Evolutionary conservation across 53 echinoderm and acorn worm genomes (phyloP).

Genomic region (Stichopus horrens): DNA sequence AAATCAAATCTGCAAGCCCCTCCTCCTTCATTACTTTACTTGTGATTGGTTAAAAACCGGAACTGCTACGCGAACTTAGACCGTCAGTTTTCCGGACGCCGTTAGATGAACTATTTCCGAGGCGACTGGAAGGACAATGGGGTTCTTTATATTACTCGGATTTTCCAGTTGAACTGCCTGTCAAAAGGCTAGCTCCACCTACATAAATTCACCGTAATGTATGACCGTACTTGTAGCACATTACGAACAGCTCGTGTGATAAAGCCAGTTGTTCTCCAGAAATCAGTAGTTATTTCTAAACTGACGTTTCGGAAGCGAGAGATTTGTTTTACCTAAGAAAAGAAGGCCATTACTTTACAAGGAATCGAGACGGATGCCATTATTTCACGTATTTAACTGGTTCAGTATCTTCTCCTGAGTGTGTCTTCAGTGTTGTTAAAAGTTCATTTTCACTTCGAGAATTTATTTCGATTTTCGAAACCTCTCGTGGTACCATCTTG

Average conservation of each 20-base stretch:
- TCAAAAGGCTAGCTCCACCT: background rate
- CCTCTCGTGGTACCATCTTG: no score
- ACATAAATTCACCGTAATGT: background rate
- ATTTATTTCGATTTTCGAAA: no score
- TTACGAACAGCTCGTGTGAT: background rate
- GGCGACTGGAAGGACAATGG: background rate
- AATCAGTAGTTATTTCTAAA: no score
- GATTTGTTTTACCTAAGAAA: no score
- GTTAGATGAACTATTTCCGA: slow-evolving; percentile 19
- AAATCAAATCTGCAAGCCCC: background rate
- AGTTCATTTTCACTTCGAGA: no score
- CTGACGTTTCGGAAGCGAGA: no score
- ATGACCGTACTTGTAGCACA: background rate
- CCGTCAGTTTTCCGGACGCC: slow-evolving; percentile 2
- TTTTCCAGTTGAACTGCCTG: background rate
- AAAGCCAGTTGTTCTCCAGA: no score
- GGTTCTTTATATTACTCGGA: background rate
- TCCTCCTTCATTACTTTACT: background rate
- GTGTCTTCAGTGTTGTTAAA: no score
- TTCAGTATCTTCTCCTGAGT: no score
- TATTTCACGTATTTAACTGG: no score
- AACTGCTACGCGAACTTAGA: background rate
- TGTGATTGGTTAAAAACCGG: background rate
- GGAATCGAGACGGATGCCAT: no score
- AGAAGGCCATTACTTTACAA: no score